Evolutionary conservation across 2,113 vertebrate species (phyloP).

Genomic region (Saimiri boliviensis): DNA sequence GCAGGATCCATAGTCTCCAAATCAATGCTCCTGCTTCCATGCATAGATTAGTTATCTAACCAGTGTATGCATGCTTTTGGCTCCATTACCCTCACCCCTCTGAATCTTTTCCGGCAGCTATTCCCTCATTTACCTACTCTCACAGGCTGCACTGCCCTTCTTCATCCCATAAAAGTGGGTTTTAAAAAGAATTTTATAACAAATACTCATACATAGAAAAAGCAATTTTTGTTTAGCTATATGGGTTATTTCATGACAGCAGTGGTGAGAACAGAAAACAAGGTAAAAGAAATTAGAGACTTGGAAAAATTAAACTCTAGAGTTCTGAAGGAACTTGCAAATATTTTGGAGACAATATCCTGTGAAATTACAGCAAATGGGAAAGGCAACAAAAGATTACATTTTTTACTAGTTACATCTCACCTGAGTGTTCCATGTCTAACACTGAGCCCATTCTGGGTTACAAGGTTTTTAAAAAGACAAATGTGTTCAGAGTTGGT

Average conservation of each 20-base stretch:
- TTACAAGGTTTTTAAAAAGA: slow-evolving; percentile 6
- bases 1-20: neutral
- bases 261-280: neutral
- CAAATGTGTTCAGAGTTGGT: neutral
- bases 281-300: neutral
- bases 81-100: neutral
- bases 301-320: neutral
- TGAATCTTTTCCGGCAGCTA: neutral
- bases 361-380: slow-evolving; percentile 7
- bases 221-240: neutral
- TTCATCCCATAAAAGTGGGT: neutral
- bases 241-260: neutral
- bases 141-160: neutral
- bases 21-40: neutral
- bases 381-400: neutral
- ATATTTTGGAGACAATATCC: neutral
- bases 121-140: neutral
- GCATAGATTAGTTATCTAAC: neutral
- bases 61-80: neutral
- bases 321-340: slow-evolving; percentile 18
- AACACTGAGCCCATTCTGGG: neutral
- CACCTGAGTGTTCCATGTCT: neutral
- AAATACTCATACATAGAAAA: neutral
- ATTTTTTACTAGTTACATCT: neutral
- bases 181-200: slow-evolving; percentile 21